phyloP scores from a whole-genome alignment of 2,797 vertebrate species.

The Ataeniobius toweri region DNA sequence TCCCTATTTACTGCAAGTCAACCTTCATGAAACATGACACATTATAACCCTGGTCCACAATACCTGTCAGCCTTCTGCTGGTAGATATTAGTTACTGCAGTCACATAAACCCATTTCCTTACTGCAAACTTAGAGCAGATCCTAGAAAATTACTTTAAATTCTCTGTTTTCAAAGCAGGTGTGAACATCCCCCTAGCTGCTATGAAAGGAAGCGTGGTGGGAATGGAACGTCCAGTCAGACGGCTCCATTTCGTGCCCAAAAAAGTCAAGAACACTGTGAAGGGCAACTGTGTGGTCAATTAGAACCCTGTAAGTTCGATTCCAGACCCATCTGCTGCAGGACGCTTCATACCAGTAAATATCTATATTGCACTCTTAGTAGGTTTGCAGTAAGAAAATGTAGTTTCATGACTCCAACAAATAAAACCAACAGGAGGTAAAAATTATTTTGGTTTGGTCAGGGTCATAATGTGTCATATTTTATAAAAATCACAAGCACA shows the following conservation, averaged over 20 bases:
- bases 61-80: background rate
- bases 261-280: background rate
- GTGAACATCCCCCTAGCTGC: background rate
- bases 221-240: background rate
- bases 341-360: background rate
- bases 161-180: background rate
- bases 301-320: background rate
- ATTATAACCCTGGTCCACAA: background rate
- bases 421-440: too few relatives aligned
- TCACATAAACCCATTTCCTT: background rate
- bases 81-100: background rate
- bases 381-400: too few relatives aligned
- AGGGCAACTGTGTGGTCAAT: background rate
- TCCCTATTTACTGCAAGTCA: too few relatives aligned
- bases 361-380: too few relatives aligned
- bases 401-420: too few relatives aligned
- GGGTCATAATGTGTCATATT: background rate
- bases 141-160: background rate
- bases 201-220: background rate
- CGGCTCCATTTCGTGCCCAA: background rate
- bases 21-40: too few relatives aligned
- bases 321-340: background rate
- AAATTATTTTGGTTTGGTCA: too few relatives aligned
- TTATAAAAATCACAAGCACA: background rate
- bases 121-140: background rate